These are phyloP conservation scores for Folsomia candida DNA, from an alignment of 2,888 invertebrate genomes.

Conservation along the genomic window DNA sequence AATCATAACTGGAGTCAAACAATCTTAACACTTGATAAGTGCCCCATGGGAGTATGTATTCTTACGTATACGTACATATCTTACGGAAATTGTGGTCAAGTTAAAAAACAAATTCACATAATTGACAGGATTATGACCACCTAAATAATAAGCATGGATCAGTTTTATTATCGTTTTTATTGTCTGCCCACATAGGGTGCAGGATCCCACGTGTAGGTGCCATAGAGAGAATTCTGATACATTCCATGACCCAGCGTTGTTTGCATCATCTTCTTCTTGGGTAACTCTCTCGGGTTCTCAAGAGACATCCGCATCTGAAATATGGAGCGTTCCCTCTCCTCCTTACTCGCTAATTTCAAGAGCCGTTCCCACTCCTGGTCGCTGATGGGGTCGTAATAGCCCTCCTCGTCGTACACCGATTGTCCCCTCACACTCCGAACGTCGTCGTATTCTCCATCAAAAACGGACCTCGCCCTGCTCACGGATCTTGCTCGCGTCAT, in stretches of 20 bases:
- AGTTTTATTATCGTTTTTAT: constrained; percentile 5
- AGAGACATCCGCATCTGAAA: constrained; percentile 29
- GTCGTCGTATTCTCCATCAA: constrained; percentile 17
- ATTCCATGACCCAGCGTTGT: constrained; percentile 27
- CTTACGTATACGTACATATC: no score
- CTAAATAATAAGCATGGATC: not conserved
- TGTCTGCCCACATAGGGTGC: constrained; percentile 17
- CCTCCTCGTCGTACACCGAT: constrained; percentile 3
- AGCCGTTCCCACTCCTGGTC: constrained; percentile 27
- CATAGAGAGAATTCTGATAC: constrained; percentile 27
- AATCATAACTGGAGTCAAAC: no score
- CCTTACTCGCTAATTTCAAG: constrained; percentile 15
- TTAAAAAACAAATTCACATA: not conserved
- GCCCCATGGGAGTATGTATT: no score
- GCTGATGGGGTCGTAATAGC: constrained; percentile 7
- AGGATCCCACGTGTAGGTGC: constrained; percentile 30
- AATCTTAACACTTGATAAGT: no score
- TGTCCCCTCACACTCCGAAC: not conserved
- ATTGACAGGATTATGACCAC: not conserved
- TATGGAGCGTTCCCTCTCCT: constrained; percentile 32
- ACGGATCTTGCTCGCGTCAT: constrained; percentile 26
- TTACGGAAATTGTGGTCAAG: no score
- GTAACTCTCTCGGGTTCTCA: constrained; percentile 20
- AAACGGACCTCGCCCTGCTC: constrained; percentile 19
- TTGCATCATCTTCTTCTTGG: constrained; percentile 27